Percentiles rank a stretch among this genome's conserved stretches.
Evolutionary conservation across 2,888 invertebrate genomes (phyloP).

Genomic region (Strigamia transsilvanica): DNA sequence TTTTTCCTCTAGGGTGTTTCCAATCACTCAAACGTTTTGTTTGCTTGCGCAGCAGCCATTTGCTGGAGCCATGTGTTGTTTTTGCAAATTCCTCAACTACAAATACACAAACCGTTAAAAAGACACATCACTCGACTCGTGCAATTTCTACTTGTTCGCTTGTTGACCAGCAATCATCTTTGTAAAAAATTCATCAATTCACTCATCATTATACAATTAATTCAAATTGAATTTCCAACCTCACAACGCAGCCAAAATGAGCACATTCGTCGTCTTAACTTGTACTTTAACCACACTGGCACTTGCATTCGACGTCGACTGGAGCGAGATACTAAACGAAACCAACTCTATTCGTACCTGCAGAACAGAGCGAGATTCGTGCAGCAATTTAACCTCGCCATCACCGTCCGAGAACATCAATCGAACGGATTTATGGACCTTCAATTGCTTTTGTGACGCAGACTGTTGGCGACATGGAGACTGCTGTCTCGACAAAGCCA

Average conservation of each 20-base stretch:
- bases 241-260: neutral
- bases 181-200: neutral
- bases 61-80: slow-evolving; percentile 7
- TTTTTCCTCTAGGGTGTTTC: slow-evolving; percentile 24
- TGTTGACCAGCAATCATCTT: neutral
- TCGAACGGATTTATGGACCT: neutral
- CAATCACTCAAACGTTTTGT: slow-evolving; percentile 14
- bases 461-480: neutral
- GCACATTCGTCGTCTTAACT: neutral
- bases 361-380: neutral
- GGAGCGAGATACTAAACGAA: neutral
- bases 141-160: neutral
- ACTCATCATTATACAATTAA: neutral
- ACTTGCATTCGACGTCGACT: neutral
- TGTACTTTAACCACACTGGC: neutral
- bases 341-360: neutral
- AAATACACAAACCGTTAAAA: neutral
- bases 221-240: neutral
- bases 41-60: slow-evolving; percentile 34
- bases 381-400: neutral
- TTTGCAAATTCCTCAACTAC: neutral
- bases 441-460: slow-evolving; percentile 10
- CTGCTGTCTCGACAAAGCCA: neutral
- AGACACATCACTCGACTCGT: neutral
- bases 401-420: neutral